Evolutionary conservation across 92 coral and sea anemone genomes (phyloP).

Genomic region (Actinostola sp.): DNA sequence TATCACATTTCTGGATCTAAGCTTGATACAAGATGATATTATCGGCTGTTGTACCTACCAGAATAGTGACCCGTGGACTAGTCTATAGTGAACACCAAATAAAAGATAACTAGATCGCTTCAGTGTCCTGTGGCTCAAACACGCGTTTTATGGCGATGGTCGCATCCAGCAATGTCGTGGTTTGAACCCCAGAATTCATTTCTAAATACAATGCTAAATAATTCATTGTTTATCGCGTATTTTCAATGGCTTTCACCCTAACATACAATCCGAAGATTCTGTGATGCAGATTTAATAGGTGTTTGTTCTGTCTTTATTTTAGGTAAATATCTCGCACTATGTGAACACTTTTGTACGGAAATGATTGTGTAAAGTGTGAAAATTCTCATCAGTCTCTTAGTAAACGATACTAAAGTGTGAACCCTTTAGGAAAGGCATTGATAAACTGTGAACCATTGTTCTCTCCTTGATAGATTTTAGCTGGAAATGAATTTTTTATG

Average conservation of each 20-base stretch:
- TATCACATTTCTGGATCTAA: conserved; percentile 95
- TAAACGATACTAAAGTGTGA: conserved; percentile 63
- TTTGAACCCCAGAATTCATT: conserved; percentile 90
- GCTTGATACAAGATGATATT: conserved; percentile 85
- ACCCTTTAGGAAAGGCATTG: conserved; percentile 54
- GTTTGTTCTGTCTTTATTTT: conserved; percentile 64
- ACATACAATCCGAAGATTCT: conserved; percentile 49
- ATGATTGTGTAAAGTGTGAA: conserved; percentile 75
- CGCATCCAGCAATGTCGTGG: conserved; percentile 74
- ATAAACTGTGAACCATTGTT: conserved; percentile 72
- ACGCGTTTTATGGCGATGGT: conserved; percentile 38
- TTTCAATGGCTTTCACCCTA: conserved; percentile 55
- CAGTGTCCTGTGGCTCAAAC: conserved; percentile 30
- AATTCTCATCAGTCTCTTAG: conserved; percentile 55
- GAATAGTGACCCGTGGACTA: conserved; percentile 45
- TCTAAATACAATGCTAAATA: conserved; percentile 79
- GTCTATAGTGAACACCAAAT: conserved; percentile 7
- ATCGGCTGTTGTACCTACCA: conserved; percentile 72
- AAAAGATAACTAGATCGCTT: conserved; percentile 18
- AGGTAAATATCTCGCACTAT: conserved; percentile 80
- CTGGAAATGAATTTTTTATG: conserved; percentile 84
- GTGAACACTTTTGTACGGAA: conserved; percentile 71
- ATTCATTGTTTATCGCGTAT: conserved; percentile 83
- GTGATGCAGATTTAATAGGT: conserved; percentile 67
- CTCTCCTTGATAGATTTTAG: conserved; percentile 70